Evolutionary conservation across 2,797 vertebrate genomes (phyloP), one percentile per base, ranked within the genome.

Genomic region (Pipistrellus pygmaeus): DNA sequence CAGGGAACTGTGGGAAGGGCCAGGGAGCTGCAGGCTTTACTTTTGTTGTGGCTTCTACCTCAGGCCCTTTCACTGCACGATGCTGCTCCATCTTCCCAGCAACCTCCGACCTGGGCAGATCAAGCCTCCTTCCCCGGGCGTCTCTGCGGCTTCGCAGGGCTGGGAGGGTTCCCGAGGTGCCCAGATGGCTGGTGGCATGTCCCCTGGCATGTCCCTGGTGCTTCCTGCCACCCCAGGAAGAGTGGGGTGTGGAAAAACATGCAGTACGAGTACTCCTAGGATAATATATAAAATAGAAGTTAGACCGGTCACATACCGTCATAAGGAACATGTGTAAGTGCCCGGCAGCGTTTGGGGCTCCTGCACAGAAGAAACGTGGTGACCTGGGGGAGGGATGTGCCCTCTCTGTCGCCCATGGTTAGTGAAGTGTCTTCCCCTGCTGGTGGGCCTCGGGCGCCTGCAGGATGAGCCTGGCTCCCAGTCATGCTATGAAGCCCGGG

Each of bases 11-110:
- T 51, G 30, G 51, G 5, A 90, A 68, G 85, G 55, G 46, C 46
- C 90, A 72, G 51, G 64, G 73, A n/a, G 46, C 62, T 66, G 62
- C 64, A 92, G 44, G 32, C 75, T 41, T 38, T 23, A 23, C 60
- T 27, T 88, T n/a, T 10, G 30, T 46, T n/a, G 71, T 10, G 66
- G 41, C 85, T 76, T 51, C 30, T 38, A 84, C 69, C 85, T 62
- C 25, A 48, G 87, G 27, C 11, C 32, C 73, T 73, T 83, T 69
- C 88, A 72, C 81, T 18, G 20, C 10, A 5, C 14, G 75, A 12
- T 62, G 90, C 62, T 76, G 75, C 96, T 86, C 82, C 75, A 87
- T 93, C 96, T 93, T 75, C 81, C 81, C 66, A 64, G 69, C 75
- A 92, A 90, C 85, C 60, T 76, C 25, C 30, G 60, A 77, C 48